phyloP scores from a whole-genome alignment of 2,888 invertebrate genomes.

The Clepsis dumicolana region DNA sequence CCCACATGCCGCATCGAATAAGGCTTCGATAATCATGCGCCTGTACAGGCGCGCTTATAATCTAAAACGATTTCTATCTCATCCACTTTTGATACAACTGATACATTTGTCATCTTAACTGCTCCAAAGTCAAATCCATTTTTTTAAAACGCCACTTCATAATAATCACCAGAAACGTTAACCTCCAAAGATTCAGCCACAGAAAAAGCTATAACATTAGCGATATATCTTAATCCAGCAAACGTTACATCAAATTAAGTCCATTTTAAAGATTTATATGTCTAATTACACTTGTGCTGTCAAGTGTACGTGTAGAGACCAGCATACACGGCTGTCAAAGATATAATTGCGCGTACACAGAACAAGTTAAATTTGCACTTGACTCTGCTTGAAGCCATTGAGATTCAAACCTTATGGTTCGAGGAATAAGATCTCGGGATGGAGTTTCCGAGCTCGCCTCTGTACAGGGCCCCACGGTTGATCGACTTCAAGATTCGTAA shows the following conservation, averaged over 20 bases:
- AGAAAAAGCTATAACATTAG: background rate
- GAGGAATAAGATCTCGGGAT: conserved; percentile 47
- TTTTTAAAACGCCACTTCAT: background rate
- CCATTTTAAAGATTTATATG: conserved; percentile 25
- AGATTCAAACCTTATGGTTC: conserved; percentile 54
- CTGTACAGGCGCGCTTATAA: conserved; percentile 62
- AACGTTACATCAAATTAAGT: conserved; percentile 25
- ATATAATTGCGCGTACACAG: conserved; percentile 81
- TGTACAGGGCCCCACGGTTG: conserved; percentile 73
- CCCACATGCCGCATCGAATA: conserved; percentile 84
- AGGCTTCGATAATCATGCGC: conserved; percentile 81
- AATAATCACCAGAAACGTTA: background rate
- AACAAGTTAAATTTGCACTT: conserved; percentile 63
- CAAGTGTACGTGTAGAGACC: conserved; percentile 66
- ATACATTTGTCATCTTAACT: background rate
- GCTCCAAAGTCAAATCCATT: background rate
- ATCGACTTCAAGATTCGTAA: conserved; percentile 79
- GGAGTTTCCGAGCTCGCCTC: conserved; percentile 37
- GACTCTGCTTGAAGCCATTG: conserved; percentile 39
- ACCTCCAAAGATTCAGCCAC: background rate
- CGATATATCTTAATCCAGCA: background rate
- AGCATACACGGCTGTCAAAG: conserved; percentile 78
- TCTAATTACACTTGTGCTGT: conserved; percentile 59
- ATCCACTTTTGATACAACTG: conserved; percentile 5
- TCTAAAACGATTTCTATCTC: conserved; percentile 30